A percentile compares a stretch with the other conserved stretches of the same genome.
These are phyloP conservation scores for Esox lucius DNA, from an alignment of 2,797 vertebrate species.

Conservation along the genomic window DNA sequence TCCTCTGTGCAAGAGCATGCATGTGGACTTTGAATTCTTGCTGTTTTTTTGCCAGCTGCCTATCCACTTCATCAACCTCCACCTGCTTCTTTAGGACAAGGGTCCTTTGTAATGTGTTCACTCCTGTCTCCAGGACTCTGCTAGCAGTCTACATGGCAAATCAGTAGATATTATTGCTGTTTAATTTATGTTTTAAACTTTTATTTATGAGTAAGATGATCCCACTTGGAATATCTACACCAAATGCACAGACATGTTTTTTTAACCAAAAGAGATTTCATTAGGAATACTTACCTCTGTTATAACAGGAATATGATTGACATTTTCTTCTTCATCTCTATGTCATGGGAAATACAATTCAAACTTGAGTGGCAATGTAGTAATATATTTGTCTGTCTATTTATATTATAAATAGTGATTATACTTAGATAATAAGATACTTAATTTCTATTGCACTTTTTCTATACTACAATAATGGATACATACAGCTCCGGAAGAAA, in stretches of 20 bases:
- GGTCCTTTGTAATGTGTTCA: constrained; percentile 72
- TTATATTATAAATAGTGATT: background rate
- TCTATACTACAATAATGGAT: too few relatives aligned
- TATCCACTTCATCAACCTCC: constrained; percentile 67
- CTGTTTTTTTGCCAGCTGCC: constrained; percentile 65
- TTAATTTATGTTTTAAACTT: background rate
- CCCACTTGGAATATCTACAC: background rate
- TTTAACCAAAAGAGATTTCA: background rate
- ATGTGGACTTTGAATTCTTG: constrained; percentile 67
- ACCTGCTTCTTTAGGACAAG: constrained; percentile 74
- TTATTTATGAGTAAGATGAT: background rate
- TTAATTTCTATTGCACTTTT: too few relatives aligned
- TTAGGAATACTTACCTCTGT: constrained; percentile 58
- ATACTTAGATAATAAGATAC: too few relatives aligned
- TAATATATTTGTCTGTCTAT: background rate
- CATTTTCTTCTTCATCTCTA: constrained; percentile 56
- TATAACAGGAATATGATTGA: constrained; percentile 67
- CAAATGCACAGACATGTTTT: background rate
- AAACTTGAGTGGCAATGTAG: background rate
- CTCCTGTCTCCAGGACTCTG: constrained; percentile 61
- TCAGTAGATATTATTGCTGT: background rate
- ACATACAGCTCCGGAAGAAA: too few relatives aligned
- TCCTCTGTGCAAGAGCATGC: constrained; percentile 53
- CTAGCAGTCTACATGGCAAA: constrained; percentile 53
- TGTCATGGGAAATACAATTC: constrained; percentile 34